Base-by-base conservation (phyloP, 2,113 vertebrate species). In the Crotalus helleri region DNA sequence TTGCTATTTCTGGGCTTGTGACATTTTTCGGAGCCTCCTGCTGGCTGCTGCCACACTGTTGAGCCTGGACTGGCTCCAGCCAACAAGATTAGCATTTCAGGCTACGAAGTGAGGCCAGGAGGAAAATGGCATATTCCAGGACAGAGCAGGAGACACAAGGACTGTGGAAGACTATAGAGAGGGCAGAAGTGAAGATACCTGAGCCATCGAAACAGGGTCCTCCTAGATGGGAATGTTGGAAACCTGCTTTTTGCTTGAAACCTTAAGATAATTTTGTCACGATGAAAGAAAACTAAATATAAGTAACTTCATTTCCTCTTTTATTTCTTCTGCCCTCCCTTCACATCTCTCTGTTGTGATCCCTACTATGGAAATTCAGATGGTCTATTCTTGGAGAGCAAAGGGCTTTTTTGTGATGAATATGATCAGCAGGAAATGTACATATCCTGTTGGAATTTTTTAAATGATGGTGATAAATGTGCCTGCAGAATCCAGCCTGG, bases 21-120 rank as follows among this genome's bases (percentile, higher is more conserved):
- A 97, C 97, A 97, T 97, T 97, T 97, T 97, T 97, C 94, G 93
- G 95, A 97, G 96, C 94, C 95, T 97, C 94, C 96, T 95, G 96
- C 95, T 93, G 94, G 95, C 94, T 96, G 94, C 95, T 95, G 96
- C 96, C 95, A 96, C 94, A 87, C 92, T 95, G 95, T 96, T 96
- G 96, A 93, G 93, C 54, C 95, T 97, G 96, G 96, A 96, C 93
- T 86, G 94, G 91, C 93, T 97, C 95, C 96, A 97, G 94, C 94
- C 94, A 95, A 91, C 4, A 0, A 95, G 89, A 94, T 95, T 94
- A 97, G 91, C 93, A 91, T 85, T 90, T 87, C 21, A 33, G 91
- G 91, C 88, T 33, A 57, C 5, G 26, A 97, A 96, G 93, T 96
- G 94, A 94, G 95, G 90, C 94, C 94, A 85, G 92, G 85, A 81